Base-by-base conservation (phyloP, 2,113 vertebrate genomes). In the Eonycteris spelaea region DNA sequence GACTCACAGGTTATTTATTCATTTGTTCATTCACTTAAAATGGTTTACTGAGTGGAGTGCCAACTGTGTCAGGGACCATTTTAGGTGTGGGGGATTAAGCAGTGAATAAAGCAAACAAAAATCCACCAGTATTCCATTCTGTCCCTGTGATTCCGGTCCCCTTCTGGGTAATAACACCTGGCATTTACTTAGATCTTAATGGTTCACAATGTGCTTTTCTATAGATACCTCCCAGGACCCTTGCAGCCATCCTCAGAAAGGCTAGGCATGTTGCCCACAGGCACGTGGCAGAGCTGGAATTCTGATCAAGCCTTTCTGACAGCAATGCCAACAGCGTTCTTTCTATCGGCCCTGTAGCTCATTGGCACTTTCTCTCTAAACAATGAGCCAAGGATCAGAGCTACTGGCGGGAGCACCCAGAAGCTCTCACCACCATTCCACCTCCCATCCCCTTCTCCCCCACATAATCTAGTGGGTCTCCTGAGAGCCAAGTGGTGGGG, bases 51-150 rank as follows among this genome's bases (percentile, higher is more conserved):
- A 28, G 19, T 38, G 28, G 71, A 28, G 19, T 38, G 28, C 33
- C 30, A 6, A 16, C 70, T 35, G 30, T 18, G 45, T 43, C 65
- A 65, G 80, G 18, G 35, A 35, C 22, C 9, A 11, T 73, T 86
- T 55, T 5, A 35, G 7, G 30, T 63, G 16, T 16, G 12, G 18
- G 35, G 43, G n/a, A 79, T 65, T 59, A 33, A 55, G 30, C 4
- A 2, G 3, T 38, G 30, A 91, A 35, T 73, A 79, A 80, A 70
- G 43, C 63, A 28, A n/a, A 61, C 2, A 30, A 51, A 43, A 68
- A 22, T 16, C 26, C 21, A n/a, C 0, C 0, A 43, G 12, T 78
- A 0, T 59, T n/a, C 35, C 22, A 6, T n/a, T 71, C n/a, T 78
- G 74, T 19, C 12, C 26, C 21, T 79, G 79, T 79, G 73, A 30